Base-by-base conservation (phyloP, 1,140 invertebrate species). In the Lepidotrigona ventralis region DNA sequence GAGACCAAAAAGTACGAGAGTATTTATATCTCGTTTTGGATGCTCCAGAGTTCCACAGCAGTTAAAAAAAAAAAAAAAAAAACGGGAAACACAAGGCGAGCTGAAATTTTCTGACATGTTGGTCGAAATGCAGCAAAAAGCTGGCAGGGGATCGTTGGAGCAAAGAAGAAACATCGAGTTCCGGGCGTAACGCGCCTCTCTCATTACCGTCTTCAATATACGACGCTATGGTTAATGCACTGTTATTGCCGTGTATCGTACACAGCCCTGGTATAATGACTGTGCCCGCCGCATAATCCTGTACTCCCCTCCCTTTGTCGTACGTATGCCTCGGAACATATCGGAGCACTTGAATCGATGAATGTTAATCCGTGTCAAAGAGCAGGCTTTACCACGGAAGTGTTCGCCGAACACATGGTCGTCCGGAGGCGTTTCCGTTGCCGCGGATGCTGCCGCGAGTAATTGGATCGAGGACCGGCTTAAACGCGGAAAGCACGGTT, bases 121-220 rank as follows among this genome's bases (percentile, higher is more conserved):
- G 26, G 72, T 33, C 12, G 66, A 73, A n/a, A n/a, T 26, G 63
- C 17, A 64, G 63, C 17, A 64, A 84, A 83, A 85, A 79, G 66
- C 73, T 70, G 19, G 51, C 23, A 17, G 26, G 17, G 26, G 17
- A 23, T 78, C 29, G 74, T 66, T 60, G 70, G 17, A 56, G 79
- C 51, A 21, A 75, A 29, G 81, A 46, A 77, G 81, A 78, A 70
- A 39, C 75, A 9, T 5, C 1, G 21, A 19, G 19, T 74, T n/a
- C 66, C 82, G 39, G 23, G 46, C 51, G 64, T 54, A 64, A 68
- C 64, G 63, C 63, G 46, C 72, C 68, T 72, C 83, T 66, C 79
- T 88, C 77, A 88, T 88, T 88, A 88, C 86, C 86, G 69, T 86
- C 54, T 81, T 69, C 76, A 88, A 88, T 88, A 86, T 84, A 86